phyloP scores from a whole-genome alignment of 1,140 invertebrate genomes.

The Idris sp. region DNA sequence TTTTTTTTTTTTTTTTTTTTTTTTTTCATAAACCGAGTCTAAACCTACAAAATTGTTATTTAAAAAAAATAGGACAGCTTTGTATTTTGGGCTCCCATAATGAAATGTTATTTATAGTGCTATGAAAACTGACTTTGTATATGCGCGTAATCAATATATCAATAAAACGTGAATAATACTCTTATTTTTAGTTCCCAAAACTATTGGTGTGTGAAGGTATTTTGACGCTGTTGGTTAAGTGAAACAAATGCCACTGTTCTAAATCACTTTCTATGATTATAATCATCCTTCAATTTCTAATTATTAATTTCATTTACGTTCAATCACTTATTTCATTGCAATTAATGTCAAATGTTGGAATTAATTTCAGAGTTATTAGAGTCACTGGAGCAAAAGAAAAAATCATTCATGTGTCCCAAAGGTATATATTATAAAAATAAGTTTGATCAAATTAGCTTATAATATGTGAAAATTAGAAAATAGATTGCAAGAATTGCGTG shows the following conservation, averaged over 20 bases:
- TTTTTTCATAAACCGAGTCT: too few relatives aligned
- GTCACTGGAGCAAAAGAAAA: constrained; percentile 5
- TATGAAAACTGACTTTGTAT: constrained; percentile 2
- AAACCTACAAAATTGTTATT: too few relatives aligned
- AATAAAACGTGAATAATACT: constrained; percentile 28
- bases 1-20: too few relatives aligned
- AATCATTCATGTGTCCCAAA: too few relatives aligned
- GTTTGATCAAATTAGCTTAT: too few relatives aligned
- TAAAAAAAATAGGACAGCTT: too few relatives aligned
- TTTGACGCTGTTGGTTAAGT: too few relatives aligned
- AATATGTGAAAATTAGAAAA: too few relatives aligned
- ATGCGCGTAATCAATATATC: constrained; percentile 15
- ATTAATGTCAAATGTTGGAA: constrained; percentile 4
- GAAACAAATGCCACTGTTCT: constrained; percentile 1
- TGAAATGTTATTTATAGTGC: constrained; percentile 2
- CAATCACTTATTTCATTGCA: constrained; percentile 1
- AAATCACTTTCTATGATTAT: constrained; percentile 1
- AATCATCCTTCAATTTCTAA: constrained; percentile 6
- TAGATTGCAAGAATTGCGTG: too few relatives aligned
- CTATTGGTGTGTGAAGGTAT: constrained; percentile 5
- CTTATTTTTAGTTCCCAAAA: constrained; percentile 19
- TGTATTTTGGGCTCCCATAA: constrained; percentile 3
- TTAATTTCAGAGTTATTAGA: constrained; percentile 1
- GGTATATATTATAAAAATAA: too few relatives aligned
- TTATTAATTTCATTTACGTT: constrained; percentile 5